phyloP scores from a whole-genome alignment of 2,888 invertebrate species.

The Drosophila nr. medialis region DNA sequence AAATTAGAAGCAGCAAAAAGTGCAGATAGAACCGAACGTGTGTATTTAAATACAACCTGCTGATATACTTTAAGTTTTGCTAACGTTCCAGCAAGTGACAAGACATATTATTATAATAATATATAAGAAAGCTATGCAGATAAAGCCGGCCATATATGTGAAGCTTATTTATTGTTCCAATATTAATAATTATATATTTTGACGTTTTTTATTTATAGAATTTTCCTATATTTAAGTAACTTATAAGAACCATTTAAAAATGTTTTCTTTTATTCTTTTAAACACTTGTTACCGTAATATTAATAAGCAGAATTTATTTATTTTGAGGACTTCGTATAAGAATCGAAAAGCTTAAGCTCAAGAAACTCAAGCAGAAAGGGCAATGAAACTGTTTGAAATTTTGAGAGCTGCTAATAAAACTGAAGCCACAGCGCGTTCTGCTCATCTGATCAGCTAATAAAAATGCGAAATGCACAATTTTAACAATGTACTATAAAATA shows the following conservation, averaged over 20 bases:
- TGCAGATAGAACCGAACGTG: conserved; percentile 7
- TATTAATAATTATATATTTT: background rate
- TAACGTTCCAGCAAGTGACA: background rate
- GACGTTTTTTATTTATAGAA: background rate
- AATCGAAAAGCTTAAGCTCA: conserved; percentile 19
- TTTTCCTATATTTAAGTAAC: background rate
- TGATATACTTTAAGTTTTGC: too few species aligned
- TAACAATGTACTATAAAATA: conserved; percentile 65
- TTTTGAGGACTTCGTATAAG: background rate
- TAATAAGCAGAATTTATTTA: background rate
- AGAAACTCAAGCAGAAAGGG: conserved; percentile 36
- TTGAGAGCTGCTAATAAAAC: conserved; percentile 62
- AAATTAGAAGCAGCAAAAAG: conserved; percentile 1
- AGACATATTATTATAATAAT: background rate
- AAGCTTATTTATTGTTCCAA: background rate
- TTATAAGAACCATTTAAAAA: background rate
- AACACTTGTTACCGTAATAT: background rate
- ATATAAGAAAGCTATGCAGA: background rate
- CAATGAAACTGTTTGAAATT: conserved; percentile 47
- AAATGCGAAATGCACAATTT: conserved; percentile 63
- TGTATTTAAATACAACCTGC: background rate
- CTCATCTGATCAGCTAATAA: conserved; percentile 66
- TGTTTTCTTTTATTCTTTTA: background rate
- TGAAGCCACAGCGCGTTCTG: conserved; percentile 49
- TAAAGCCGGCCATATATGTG: background rate